Base-by-base conservation (phyloP, 2,113 vertebrate genomes). In the Sander vitreus region DNA sequence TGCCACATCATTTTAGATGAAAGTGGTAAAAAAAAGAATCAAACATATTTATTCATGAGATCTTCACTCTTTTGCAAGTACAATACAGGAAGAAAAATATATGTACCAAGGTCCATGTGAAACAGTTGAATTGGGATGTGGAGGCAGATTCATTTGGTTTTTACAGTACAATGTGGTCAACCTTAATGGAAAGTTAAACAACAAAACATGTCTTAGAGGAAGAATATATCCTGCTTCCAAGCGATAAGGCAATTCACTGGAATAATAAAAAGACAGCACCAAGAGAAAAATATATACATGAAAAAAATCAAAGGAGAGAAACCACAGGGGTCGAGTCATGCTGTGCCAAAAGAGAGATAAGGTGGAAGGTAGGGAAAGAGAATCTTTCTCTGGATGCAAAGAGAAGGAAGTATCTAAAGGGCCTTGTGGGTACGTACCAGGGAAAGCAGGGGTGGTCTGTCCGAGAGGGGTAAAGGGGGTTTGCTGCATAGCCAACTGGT, bases 401-500 rank as follows among this genome's bases (percentile, higher is more conserved):
- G 96, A 97, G 96, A 96, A 94, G 96, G 96, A 96, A 93, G 94
- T 92, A 88, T 94, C 88, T 95, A 95, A 92, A 95, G 96, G 97
- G 97, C 96, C 76, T 19, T 88, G 89, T 96, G 97, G 97, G 98
- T 99, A 99, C 98, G 97, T 99, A 99, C 98, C 98, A 96, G 98
- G 98, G 98, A 99, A 99, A 97, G 97, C 98, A 95, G 98, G 98
- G 98, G 97, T 98, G 97, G 97, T 99, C 98, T 99, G 98, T 99
- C 98, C 98, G 85, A 99, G 98, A 95, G 98, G 97, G 97, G 98
- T 98, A 98, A 99, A 99, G 93, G 98, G 98, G 97, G 97, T 97
- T 98, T 99, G 98, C 98, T 99, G 98, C 97, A 99, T 98, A 98
- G 98, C 98, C 98, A 99, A 96, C 97, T 99, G 98, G 97, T 99